These are phyloP conservation scores for Cancer borealis DNA, from an alignment of 2,888 invertebrate genomes.

Conservation along the genomic window DNA sequence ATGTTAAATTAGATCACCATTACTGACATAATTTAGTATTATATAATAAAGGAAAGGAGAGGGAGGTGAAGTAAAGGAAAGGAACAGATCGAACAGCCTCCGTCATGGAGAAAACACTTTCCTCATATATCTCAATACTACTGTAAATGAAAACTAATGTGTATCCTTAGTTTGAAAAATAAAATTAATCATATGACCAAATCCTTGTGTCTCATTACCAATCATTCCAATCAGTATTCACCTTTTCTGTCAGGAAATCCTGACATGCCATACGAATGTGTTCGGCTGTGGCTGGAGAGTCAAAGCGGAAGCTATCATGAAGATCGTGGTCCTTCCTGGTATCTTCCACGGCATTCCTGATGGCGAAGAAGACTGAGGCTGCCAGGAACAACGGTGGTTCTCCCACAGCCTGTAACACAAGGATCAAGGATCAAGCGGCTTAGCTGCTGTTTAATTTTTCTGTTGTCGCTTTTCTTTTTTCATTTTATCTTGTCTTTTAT, in stretches of 20 bases:
- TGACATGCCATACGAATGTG: conserved; percentile 93
- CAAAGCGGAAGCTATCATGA: conserved; percentile 84
- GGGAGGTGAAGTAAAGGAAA: not conserved
- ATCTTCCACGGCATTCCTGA: conserved; percentile 89
- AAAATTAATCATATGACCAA: not conserved
- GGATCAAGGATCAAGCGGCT: not conserved
- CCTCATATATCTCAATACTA: too few species aligned
- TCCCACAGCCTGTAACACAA: conserved; percentile 86
- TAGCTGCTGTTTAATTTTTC: not conserved
- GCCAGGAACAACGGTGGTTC: conserved; percentile 97
- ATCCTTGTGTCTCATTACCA: not conserved
- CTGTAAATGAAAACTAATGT: too few species aligned
- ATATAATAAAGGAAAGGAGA: not conserved
- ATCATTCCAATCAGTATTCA: conserved; percentile 79
- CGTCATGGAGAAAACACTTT: not conserved
- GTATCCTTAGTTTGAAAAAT: too few species aligned
- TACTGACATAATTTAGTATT: not conserved
- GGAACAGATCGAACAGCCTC: not conserved
- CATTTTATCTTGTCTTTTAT: too few species aligned
- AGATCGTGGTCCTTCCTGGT: conserved; percentile 58
- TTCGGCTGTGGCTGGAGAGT: conserved; percentile 93
- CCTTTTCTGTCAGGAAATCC: conserved; percentile 90
- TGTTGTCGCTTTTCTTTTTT: too few species aligned
- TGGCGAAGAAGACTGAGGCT: conserved; percentile 92
- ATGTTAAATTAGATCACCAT: not conserved